A percentile compares a stretch with the other conserved stretches of the same genome.
phyloP scores from a whole-genome alignment of 2,113 vertebrate genomes.

The Siniperca knerii region DNA sequence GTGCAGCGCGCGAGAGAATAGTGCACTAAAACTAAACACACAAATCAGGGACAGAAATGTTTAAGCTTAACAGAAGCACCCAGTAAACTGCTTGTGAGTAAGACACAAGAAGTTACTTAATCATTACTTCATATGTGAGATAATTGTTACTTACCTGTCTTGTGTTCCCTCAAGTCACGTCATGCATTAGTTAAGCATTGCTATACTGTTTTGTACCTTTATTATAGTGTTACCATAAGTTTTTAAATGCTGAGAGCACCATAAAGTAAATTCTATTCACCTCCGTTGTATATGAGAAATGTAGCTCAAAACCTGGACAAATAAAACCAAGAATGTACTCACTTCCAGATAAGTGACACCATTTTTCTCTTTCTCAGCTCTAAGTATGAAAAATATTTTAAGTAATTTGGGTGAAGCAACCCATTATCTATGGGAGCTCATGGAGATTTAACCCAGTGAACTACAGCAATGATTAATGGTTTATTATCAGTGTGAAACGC shows the following conservation, averaged over 20 bases:
- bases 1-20: too few species aligned
- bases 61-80: too few species aligned
- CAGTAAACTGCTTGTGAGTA: too few species aligned
- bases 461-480: neutral
- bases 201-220: neutral
- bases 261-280: too few species aligned
- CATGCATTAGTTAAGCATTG: neutral
- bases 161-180: too few species aligned
- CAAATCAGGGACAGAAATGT: too few species aligned
- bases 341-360: neutral
- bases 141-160: too few species aligned
- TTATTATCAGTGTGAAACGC: slow-evolving; percentile 32
- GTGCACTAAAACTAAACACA: too few species aligned
- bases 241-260: neutral
- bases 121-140: too few species aligned
- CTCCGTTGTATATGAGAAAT: neutral
- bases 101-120: too few species aligned
- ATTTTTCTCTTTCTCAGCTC: neutral
- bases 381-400: neutral
- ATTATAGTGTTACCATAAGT: too few species aligned
- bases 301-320: neutral
- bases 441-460: slow-evolving; percentile 8
- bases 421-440: slow-evolving; percentile 1
- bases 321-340: neutral
- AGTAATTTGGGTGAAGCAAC: neutral